Evolutionary conservation across 2,797 vertebrate genomes (phyloP).

Genomic region (Cossypha polioptera): DNA sequence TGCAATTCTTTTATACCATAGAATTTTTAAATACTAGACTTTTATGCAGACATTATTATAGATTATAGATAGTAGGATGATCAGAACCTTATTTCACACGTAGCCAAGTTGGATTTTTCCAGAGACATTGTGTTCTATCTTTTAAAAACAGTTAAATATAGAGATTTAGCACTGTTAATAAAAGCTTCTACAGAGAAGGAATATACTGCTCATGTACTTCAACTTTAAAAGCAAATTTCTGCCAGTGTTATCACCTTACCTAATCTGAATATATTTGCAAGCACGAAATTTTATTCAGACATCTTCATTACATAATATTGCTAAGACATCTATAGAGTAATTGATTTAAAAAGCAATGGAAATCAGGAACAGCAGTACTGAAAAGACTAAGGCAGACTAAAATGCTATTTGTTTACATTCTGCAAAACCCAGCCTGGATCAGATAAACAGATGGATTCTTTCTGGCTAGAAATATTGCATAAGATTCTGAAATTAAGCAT

Average conservation of each 20-base stretch:
- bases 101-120: slow-evolving; percentile 47
- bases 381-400: slow-evolving; percentile 31
- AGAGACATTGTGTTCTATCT: not conserved
- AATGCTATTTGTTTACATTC: slow-evolving; percentile 70
- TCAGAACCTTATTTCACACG: not conserved
- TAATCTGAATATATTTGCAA: slow-evolving; percentile 12
- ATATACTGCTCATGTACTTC: slow-evolving; percentile 23
- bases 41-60: not conserved
- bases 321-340: slow-evolving; percentile 16
- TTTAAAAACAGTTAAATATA: slow-evolving; percentile 25
- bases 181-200: not conserved
- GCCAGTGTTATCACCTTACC: not conserved
- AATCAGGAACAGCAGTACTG: not conserved
- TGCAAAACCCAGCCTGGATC: slow-evolving; percentile 30
- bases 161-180: not conserved
- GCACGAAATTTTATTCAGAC: not conserved
- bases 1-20: not conserved
- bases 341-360: slow-evolving; percentile 13
- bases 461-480: slow-evolving; percentile 28
- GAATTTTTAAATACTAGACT: not conserved
- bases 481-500: slow-evolving; percentile 27
- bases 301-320: slow-evolving; percentile 29
- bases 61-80: not conserved
- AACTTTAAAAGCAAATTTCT: slow-evolving; percentile 40
- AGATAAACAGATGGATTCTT: slow-evolving; percentile 18